Percentiles rank a stretch among this genome's conserved stretches.
phyloP scores from a whole-genome alignment of 2,113 vertebrate genomes.

The Menidia beryllina region DNA sequence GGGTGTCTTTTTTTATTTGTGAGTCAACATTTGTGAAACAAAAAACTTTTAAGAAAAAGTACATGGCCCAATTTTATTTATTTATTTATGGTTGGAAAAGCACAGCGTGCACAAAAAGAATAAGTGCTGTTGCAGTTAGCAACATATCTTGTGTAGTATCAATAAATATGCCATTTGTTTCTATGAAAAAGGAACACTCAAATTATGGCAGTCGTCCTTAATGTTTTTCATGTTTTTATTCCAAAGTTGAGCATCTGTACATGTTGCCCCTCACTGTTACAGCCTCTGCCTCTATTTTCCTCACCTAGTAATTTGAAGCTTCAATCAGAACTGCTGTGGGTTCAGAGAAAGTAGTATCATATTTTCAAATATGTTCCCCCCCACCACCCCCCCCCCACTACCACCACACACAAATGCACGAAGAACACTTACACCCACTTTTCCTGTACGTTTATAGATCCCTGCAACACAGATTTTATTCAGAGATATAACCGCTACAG shows the following conservation, averaged over 20 bases:
- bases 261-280: constrained; percentile 15
- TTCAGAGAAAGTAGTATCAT: constrained; percentile 18
- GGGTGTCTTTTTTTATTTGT: too few species aligned
- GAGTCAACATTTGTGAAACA: too few species aligned
- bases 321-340: constrained; percentile 25
- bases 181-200: neutral
- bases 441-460: neutral
- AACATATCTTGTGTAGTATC: neutral
- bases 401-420: neutral
- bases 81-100: neutral
- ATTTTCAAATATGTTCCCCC: constrained; percentile 33
- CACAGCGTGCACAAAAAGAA: too few species aligned
- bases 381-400: too few species aligned
- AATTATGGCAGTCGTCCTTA: neutral
- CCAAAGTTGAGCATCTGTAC: constrained; percentile 17
- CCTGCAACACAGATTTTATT: constrained; percentile 2
- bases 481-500: neutral
- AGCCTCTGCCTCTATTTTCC: constrained; percentile 3
- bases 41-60: too few species aligned
- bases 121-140: neutral
- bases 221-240: neutral
- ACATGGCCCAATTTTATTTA: neutral
- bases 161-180: neutral
- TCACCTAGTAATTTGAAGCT: constrained; percentile 17
- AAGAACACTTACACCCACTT: neutral